Conservation (phyloP, 2,797 vertebrate species). For the Falco cherrug region DNA sequence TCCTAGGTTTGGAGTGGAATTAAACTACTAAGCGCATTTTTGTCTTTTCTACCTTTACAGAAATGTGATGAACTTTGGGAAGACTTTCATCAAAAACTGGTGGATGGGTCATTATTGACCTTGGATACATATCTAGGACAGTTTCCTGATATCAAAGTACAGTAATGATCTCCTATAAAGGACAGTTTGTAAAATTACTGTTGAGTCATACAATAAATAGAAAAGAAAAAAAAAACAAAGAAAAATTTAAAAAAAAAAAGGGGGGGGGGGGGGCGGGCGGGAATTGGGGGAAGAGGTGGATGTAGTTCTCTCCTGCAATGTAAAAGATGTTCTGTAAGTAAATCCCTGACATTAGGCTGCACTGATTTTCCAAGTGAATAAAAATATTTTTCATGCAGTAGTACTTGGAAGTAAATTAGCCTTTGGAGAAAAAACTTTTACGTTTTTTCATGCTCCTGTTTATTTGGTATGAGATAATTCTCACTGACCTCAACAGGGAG, state of each 20-base stretch:
- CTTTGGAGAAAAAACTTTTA: neutral
- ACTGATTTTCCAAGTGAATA: neutral
- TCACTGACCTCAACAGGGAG: neutral
- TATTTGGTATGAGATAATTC: neutral
- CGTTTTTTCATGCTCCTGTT: neutral
- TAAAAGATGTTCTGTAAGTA: neutral
- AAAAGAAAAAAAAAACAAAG: neutral
- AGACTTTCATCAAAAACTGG: slow-evolving; percentile 96
- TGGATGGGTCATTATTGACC: slow-evolving; percentile 91
- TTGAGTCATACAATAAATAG: neutral
- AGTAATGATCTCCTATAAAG: slow-evolving; percentile 28
- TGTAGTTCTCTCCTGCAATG: neutral
- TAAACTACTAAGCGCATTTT: neutral
- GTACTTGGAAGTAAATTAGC: neutral
- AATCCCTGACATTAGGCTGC: neutral
- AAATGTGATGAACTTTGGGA: slow-evolving; percentile 96
- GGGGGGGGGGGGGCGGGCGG: too few relatives aligned
- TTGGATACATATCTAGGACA: slow-evolving; percentile 93
- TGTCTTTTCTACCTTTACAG: slow-evolving; percentile 75
- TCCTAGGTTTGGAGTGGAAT: neutral
- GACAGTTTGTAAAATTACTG: neutral
- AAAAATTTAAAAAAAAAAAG: neutral
- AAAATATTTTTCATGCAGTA: neutral
- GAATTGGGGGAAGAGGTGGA: neutral
- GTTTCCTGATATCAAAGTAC: slow-evolving; percentile 97